These are phyloP conservation scores for Oxycera nigricornis DNA, from an alignment of 2,888 invertebrate species.

Conservation along the genomic window DNA sequence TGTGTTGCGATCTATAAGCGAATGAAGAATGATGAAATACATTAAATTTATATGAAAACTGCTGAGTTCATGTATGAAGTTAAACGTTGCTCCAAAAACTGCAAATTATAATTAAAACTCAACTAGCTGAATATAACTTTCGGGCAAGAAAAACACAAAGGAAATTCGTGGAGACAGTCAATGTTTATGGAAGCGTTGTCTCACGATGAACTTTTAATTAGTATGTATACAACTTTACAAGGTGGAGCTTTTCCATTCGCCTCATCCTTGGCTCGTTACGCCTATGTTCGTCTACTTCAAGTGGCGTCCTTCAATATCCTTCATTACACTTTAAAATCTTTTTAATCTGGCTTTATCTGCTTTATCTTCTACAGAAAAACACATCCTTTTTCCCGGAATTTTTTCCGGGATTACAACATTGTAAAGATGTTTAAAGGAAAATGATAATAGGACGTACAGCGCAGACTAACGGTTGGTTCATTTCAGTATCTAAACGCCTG, in stretches of 20 bases:
- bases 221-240: neutral
- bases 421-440: slow-evolving; percentile 5
- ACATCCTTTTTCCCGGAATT: neutral
- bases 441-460: neutral
- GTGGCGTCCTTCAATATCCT: slow-evolving; percentile 3
- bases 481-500: neutral
- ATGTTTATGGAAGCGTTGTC: too few relatives aligned
- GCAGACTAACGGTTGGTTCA: neutral
- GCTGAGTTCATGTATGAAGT: too few relatives aligned
- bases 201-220: neutral
- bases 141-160: too few relatives aligned
- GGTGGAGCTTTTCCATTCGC: neutral
- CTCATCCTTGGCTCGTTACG: neutral
- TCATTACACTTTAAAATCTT: slow-evolving; percentile 33
- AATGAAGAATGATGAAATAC: too few relatives aligned
- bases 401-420: neutral
- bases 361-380: neutral
- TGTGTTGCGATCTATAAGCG: too few relatives aligned
- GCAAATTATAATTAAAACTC: too few relatives aligned
- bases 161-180: too few relatives aligned
- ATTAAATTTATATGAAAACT: too few relatives aligned
- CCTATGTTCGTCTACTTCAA: neutral
- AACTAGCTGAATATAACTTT: neutral
- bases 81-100: too few relatives aligned
- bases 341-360: slow-evolving; percentile 21